phyloP scores from a whole-genome alignment of 2,113 vertebrate species.

The Colossoma macropomum region DNA sequence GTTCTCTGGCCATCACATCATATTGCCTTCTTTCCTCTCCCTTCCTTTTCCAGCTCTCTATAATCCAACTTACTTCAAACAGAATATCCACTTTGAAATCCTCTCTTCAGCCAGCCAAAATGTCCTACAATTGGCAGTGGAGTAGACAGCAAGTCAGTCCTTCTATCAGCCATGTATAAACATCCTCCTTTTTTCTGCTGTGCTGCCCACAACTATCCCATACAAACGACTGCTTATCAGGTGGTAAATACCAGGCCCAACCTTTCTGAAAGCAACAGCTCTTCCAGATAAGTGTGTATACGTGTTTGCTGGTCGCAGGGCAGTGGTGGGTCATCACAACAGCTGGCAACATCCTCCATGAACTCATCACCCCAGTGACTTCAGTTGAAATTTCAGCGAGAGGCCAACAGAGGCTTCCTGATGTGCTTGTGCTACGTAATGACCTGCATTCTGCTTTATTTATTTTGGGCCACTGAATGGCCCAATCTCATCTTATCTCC shows the following conservation, averaged over 20 bases:
- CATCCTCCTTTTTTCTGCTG: not conserved
- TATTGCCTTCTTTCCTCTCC: too few relatives aligned
- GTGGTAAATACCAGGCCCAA: constrained; percentile 14
- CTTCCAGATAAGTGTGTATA: not conserved
- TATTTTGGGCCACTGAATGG: constrained; percentile 46
- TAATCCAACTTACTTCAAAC: not conserved
- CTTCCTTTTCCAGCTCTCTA: not conserved
- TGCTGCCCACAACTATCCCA: not conserved
- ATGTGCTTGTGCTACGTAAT: constrained; percentile 30
- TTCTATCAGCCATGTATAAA: not conserved
- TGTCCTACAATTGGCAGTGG: not conserved
- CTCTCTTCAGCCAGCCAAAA: not conserved
- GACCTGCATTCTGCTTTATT: constrained; percentile 35
- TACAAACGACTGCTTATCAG: not conserved
- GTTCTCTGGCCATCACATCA: not conserved
- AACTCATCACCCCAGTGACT: not conserved
- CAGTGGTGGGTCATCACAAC: too few relatives aligned
- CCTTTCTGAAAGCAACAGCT: not conserved
- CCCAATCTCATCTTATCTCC: constrained; percentile 50
- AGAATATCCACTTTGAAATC: not conserved
- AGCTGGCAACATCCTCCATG: too few relatives aligned
- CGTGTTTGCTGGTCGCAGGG: not conserved
- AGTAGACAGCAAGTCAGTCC: not conserved
- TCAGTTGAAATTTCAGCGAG: not conserved
- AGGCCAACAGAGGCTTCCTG: not conserved